Evolutionary conservation across 2,113 vertebrate genomes (phyloP), one percentile per base, ranked within the genome.

Genomic region (Esox niger): DNA sequence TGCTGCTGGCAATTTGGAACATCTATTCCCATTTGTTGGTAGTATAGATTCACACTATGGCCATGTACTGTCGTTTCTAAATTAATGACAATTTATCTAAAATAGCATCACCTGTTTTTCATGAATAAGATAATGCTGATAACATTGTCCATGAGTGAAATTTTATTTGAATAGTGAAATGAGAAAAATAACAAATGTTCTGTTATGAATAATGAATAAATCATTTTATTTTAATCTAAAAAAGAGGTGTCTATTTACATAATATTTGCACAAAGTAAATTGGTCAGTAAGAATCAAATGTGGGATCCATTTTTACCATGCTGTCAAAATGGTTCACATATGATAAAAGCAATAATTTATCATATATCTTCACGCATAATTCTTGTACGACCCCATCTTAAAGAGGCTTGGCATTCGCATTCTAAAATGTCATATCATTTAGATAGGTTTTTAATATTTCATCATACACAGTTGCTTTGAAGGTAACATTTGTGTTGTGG

Each of bases 221-320:
- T 83, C 68, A 76, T 82, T 78, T 84, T 79, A 64, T 82, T 78
- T 84, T 78, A 64, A 84, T 78, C 79, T 75, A 77, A 87, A 85
- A 78, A 80, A 49, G 7, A 27, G 73, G 76, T 82, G 66, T 79
- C 79, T 86, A 86, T 87, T 85, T 88, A 90, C 89, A 91, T 82
- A 64, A 78, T 85, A 82, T 43, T 82, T 82, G 81, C 75, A 85
- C 84, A 58, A 64, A 32, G 32, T 61, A 68, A 17, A 82, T 84
- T 76, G 70, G 70, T 84, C 71, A 82, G 81, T 79, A 59, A 82
- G 78, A 74, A 71, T 81, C 74, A 59, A 73, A 72, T 69, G 72
- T 79, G 69, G 71, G 79, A 66, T 79, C 79, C 46, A 65, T 74
- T 72, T 83, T 81, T 25, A 27, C 72, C 84, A 80, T 78, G 83